Conservation (phyloP, 2,797 vertebrate species). For the Loris lydekkerianus region DNA sequence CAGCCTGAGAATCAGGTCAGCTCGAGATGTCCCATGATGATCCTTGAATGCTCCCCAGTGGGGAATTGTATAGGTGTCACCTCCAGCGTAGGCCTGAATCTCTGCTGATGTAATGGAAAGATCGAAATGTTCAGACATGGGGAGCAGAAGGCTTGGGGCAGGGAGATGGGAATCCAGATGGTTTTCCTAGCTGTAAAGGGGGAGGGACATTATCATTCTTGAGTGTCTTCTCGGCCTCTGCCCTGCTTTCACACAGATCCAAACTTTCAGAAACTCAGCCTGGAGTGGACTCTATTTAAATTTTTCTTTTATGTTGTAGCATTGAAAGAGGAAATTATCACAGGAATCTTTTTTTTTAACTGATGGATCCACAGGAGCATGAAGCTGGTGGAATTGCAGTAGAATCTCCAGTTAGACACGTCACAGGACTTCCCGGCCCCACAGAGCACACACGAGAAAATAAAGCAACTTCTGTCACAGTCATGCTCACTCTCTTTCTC, state of each 20-base stretch:
- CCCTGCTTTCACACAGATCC: neutral
- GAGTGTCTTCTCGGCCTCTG: neutral
- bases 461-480: neutral
- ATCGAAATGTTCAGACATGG: neutral
- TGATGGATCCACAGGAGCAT: neutral
- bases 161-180: neutral
- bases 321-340: slow-evolving; percentile 8
- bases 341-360: neutral
- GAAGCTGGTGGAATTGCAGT: slow-evolving; percentile 6
- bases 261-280: neutral
- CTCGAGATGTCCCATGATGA: neutral
- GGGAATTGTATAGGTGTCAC: neutral
- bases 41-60: neutral
- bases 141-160: neutral
- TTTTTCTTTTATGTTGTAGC: neutral
- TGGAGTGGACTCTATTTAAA: neutral
- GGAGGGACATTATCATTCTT: neutral
- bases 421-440: slow-evolving; percentile 62
- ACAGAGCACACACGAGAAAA: neutral
- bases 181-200: neutral
- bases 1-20: too few species aligned
- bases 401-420: neutral
- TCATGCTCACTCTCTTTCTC: neutral
- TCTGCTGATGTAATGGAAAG: neutral
- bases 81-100: fast-evolving